phyloP scores from a whole-genome alignment of 2,888 invertebrate genomes.

The Phengaris alcon region DNA sequence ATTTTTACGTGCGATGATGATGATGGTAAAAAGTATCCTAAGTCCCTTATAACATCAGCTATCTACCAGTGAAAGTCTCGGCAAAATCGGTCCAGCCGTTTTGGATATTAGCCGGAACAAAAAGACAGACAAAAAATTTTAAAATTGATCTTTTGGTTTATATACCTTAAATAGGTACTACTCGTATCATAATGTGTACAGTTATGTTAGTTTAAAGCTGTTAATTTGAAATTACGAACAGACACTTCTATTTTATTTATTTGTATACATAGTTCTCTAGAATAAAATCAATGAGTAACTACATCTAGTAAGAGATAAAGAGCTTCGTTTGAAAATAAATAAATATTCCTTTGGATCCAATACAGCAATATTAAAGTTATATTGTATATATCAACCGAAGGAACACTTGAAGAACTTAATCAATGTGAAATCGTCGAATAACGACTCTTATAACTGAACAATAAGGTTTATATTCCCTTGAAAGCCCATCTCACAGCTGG shows the following conservation, averaged over 20 bases:
- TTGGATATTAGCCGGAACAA: too few species aligned
- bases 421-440: slow-evolving; percentile 19
- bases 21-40: too few species aligned
- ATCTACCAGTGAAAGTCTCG: too few species aligned
- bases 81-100: too few species aligned
- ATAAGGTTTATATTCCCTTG: slow-evolving; percentile 31
- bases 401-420: slow-evolving; percentile 30
- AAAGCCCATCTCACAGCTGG: slow-evolving; percentile 40
- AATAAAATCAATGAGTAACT: slow-evolving; percentile 4
- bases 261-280: neutral
- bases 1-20: too few species aligned
- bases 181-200: too few species aligned
- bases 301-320: neutral
- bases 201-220: neutral
- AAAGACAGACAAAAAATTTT: too few species aligned
- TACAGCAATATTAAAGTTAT: slow-evolving; percentile 26
- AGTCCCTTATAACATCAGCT: too few species aligned
- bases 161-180: too few species aligned
- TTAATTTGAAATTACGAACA: too few species aligned
- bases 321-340: slow-evolving; percentile 25
- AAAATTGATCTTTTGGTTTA: too few species aligned
- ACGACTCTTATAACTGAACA: neutral
- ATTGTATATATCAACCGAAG: slow-evolving; percentile 27
- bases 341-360: slow-evolving; percentile 20
- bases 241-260: neutral